Evolutionary conservation across 2,888 invertebrate species (phyloP).

Genomic region (Hoplodrina blanda): DNA sequence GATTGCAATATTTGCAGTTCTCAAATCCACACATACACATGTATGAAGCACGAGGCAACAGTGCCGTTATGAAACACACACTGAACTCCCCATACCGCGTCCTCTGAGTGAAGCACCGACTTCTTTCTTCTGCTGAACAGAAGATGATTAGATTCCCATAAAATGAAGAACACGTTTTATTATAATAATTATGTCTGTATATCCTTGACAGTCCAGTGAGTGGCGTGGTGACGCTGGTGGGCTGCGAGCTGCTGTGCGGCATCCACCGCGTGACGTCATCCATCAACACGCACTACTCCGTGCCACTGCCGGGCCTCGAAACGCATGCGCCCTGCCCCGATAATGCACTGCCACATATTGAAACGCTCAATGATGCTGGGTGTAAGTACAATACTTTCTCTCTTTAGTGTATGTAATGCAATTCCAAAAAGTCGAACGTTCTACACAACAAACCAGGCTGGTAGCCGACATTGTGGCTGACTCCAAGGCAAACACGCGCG

Average conservation of each 20-base stretch:
- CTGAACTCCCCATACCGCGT: too few species aligned
- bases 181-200: too few species aligned
- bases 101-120: too few species aligned
- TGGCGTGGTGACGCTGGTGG: conserved; percentile 91
- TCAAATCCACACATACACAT: not conserved
- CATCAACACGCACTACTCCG: conserved; percentile 79
- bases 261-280: conserved; percentile 90
- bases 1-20: not conserved
- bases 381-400: conserved; percentile 34
- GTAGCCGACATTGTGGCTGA: not conserved
- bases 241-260: conserved; percentile 92
- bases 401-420: not conserved
- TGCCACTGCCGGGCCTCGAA: conserved; percentile 67
- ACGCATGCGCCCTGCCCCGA: conserved; percentile 55
- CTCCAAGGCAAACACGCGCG: not conserved
- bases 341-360: conserved; percentile 38
- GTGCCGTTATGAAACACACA: too few species aligned
- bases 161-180: too few species aligned
- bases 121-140: too few species aligned
- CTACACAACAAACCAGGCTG: not conserved
- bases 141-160: too few species aligned
- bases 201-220: conserved; percentile 84
- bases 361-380: conserved; percentile 27
- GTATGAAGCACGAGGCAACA: too few species aligned
- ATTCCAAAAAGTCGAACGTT: not conserved